Conservation (phyloP, 2,888 invertebrate species). For the Eilema sororculum region DNA sequence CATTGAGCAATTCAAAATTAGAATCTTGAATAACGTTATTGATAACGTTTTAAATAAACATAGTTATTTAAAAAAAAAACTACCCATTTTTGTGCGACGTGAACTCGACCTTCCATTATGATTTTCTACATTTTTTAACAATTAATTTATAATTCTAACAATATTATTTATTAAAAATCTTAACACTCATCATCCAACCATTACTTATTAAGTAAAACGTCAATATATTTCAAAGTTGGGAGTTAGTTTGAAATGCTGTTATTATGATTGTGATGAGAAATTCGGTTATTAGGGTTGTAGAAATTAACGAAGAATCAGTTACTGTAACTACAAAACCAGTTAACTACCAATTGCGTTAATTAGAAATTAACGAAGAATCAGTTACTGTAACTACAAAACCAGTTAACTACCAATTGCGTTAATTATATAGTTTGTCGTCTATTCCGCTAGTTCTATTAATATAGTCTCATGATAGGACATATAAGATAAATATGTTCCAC, state of each 20-base stretch:
- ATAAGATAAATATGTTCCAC: no score
- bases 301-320: no score
- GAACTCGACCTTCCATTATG: constrained; percentile 75
- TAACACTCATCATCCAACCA: constrained; percentile 70
- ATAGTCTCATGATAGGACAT: no score
- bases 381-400: no score
- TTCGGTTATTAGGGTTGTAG: not conserved
- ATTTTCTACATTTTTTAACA: constrained; percentile 74
- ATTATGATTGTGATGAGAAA: not conserved
- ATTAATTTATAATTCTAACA: constrained; percentile 66
- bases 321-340: not conserved
- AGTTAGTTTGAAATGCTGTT: constrained; percentile 38
- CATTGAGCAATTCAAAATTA: constrained; percentile 49
- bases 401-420: not conserved
- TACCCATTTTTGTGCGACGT: constrained; percentile 82
- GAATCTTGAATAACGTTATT: constrained; percentile 17
- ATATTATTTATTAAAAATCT: constrained; percentile 56
- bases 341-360: not conserved
- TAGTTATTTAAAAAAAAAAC: constrained; percentile 38
- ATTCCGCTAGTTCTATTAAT: not conserved
- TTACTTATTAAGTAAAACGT: constrained; percentile 70
- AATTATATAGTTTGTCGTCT: not conserved
- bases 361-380: not conserved
- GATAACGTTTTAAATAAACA: constrained; percentile 14
- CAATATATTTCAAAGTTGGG: constrained; percentile 58